phyloP scores from a whole-genome alignment of 2,797 vertebrate genomes.

The Ptychadena robeensis region DNA sequence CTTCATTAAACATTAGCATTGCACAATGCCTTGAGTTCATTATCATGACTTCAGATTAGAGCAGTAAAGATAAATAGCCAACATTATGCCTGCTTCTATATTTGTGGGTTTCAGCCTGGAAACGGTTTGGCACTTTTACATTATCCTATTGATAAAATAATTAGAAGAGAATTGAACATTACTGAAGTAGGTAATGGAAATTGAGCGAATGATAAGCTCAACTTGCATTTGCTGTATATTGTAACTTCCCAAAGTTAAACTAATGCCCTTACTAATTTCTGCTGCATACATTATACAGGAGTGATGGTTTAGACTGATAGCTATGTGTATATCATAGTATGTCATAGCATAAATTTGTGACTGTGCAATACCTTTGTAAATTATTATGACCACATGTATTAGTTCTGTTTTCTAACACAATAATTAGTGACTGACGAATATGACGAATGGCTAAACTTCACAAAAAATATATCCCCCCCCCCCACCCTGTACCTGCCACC shows the following conservation, averaged over 20 bases:
- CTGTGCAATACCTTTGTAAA: no score
- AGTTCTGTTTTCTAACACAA: not conserved
- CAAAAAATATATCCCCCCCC: not conserved
- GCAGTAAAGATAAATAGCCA: conserved; percentile 35
- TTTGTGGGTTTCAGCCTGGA: conserved; percentile 35
- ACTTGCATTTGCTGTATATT: not conserved
- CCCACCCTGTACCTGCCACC: no score
- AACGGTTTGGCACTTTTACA: conserved; percentile 37
- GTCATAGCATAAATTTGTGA: no score
- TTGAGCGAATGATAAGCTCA: conserved; percentile 31
- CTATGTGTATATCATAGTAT: not conserved
- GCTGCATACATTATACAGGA: conserved; percentile 18
- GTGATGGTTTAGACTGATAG: not conserved
- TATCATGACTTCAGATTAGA: conserved; percentile 21
- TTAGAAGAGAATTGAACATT: conserved; percentile 43
- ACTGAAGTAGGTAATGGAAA: conserved; percentile 29
- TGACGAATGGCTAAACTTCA: not conserved
- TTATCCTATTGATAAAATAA: conserved; percentile 46
- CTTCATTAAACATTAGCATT: conserved; percentile 29
- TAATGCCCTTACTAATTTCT: conserved; percentile 16
- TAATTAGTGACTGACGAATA: no score
- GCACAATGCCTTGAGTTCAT: conserved; percentile 15
- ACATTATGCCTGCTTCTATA: conserved; percentile 29
- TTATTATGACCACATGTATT: not conserved
- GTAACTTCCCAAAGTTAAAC: conserved; percentile 24